Conservation (phyloP, 2,113 vertebrate genomes). For the rat (Rattus norvegicus) region GRCr8 NC_086027.1:29809501-29810000, state of each 20-base stretch:
- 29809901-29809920: conserved; percentile 27
- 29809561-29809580: not conserved
- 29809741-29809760: not conserved
- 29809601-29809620: not conserved
- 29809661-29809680: not conserved
- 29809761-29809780: not conserved
- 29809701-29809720: not conserved
- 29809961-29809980: not conserved
- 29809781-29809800: not conserved
- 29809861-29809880: not conserved
- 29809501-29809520: too few relatives aligned
- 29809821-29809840: conserved; percentile 15
- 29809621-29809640: not conserved
- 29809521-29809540: too few relatives aligned
- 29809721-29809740: not conserved
- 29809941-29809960: not conserved
- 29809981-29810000: not conserved
- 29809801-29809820: not conserved
- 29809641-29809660: not conserved
- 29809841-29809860: not conserved
- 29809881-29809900: not conserved
- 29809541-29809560: not conserved
- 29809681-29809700: not conserved
- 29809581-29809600: not conserved
- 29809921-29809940: not conserved